A percentile compares a stretch with the other conserved stretches of the same genome.
Evolutionary conservation across 1,140 invertebrate genomes (phyloP).

Genomic region (Sweltsa coloradensis): DNA sequence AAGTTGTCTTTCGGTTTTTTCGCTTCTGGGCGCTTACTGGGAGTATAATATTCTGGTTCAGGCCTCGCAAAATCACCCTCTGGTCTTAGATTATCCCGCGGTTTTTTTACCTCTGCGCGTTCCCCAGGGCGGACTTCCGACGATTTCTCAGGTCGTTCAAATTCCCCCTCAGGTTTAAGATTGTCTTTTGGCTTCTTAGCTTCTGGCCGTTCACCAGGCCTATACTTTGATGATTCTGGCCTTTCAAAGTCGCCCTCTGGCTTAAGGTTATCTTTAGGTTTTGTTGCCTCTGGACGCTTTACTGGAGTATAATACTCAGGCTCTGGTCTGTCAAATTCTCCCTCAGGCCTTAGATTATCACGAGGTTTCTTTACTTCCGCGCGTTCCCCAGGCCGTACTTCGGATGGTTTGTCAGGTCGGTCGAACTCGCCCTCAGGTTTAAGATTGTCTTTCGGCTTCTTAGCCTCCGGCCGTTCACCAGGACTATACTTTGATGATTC

Average conservation of each 20-base stretch:
- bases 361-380: too few species aligned
- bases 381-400: neutral
- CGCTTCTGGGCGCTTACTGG: constrained; percentile 26
- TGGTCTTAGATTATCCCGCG: constrained; percentile 40
- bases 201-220: constrained; percentile 22
- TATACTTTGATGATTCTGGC: neutral
- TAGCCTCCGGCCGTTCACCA: too few species aligned
- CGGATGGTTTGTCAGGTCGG: too few species aligned
- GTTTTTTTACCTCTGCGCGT: constrained; percentile 28
- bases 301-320: too few species aligned
- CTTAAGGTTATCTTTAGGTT: constrained; percentile 16
- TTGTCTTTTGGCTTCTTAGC: constrained; percentile 21
- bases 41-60: constrained; percentile 18
- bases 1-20: too few species aligned
- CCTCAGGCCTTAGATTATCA: too few species aligned
- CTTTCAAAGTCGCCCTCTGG: constrained; percentile 17
- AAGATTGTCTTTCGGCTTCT: too few species aligned
- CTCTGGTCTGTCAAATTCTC: too few species aligned
- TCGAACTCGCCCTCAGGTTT: too few species aligned
- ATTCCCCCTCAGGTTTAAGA: constrained; percentile 34
- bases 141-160: constrained; percentile 18
- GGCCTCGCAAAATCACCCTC: constrained; percentile 29
- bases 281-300: constrained; percentile 10
- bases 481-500: too few species aligned
- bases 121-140: constrained; percentile 29